A percentile compares a stretch with the other conserved stretches of the same genome.
Conservation (phyloP, 2,113 vertebrate genomes). For the Apaloderma vittatum region DNA sequence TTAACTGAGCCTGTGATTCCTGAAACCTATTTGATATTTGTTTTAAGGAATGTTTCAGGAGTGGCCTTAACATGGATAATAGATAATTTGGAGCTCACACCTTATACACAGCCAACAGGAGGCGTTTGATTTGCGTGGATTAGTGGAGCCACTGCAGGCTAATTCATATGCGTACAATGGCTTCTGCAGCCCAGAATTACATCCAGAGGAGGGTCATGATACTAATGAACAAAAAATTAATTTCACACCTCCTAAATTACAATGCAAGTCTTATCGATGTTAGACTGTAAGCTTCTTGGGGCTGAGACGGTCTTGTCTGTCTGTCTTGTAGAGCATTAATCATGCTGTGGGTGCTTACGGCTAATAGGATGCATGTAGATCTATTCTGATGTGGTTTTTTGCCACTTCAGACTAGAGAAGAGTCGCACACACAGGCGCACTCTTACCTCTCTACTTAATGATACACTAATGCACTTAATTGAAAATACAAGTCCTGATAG, state of each 20-base stretch:
- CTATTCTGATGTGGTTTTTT: conserved; percentile 49
- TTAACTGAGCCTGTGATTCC: background rate
- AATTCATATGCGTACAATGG: background rate
- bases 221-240: conserved; percentile 37
- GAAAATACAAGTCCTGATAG: conserved; percentile 58
- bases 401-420: conserved; percentile 18
- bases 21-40: background rate
- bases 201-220: background rate
- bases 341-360: conserved; percentile 14
- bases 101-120: background rate
- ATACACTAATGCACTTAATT: conserved; percentile 16
- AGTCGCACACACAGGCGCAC: background rate
- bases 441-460: conserved; percentile 42
- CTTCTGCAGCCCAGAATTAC: background rate
- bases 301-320: background rate
- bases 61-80: background rate
- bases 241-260: conserved; percentile 35
- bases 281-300: conserved; percentile 15
- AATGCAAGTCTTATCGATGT: background rate
- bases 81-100: background rate
- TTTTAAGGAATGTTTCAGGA: background rate
- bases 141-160: background rate
- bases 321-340: conserved; percentile 44
- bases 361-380: conserved; percentile 26
- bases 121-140: background rate